Evolutionary conservation across 1,140 invertebrate species (phyloP).

Genomic region (Pararge aegeria): DNA sequence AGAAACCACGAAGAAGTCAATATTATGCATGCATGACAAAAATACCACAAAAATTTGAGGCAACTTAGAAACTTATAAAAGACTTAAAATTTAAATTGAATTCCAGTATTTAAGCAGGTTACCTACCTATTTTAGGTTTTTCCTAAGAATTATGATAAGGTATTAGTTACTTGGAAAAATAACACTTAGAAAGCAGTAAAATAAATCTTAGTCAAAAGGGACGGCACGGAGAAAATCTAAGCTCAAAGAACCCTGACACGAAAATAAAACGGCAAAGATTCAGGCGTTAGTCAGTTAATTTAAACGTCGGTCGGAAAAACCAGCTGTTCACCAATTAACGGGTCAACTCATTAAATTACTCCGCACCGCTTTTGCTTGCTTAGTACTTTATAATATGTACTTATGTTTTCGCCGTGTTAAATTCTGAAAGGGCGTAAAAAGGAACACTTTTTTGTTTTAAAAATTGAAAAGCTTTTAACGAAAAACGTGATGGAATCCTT

Average conservation of each 20-base stretch:
- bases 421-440: constrained; percentile 1
- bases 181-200: not conserved
- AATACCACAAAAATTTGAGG: too few species aligned
- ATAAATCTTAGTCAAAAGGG: not conserved
- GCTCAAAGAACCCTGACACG: not conserved
- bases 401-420: constrained; percentile 4
- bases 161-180: not conserved
- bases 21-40: too few species aligned
- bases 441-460: not conserved
- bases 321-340: constrained; percentile 59
- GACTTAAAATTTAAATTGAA: too few species aligned
- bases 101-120: too few species aligned
- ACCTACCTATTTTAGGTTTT: too few species aligned
- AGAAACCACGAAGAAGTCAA: too few species aligned
- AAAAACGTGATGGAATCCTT: not conserved
- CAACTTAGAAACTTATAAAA: too few species aligned
- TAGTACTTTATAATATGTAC: constrained; percentile 18
- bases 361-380: constrained; percentile 33
- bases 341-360: constrained; percentile 62
- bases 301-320: constrained; percentile 53
- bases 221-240: not conserved
- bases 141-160: not conserved
- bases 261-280: constrained; percentile 11
- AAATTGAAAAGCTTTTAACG: constrained; percentile 3
- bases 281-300: constrained; percentile 37